Conservation (phyloP, 2,888 invertebrate genomes). For the Leptopilina syphax region DNA sequence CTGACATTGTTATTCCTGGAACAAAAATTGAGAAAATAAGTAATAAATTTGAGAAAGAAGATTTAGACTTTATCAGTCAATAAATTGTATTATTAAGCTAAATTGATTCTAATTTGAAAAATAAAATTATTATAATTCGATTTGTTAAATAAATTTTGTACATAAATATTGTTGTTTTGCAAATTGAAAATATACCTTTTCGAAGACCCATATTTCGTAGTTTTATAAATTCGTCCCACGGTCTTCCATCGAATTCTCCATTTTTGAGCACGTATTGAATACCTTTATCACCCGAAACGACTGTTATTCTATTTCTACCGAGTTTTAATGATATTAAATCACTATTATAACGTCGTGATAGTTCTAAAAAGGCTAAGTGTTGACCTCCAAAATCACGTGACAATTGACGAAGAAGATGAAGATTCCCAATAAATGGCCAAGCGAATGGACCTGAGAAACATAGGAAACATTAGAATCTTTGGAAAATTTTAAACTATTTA, state of each 20-base stretch:
- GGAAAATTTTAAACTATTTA: not conserved
- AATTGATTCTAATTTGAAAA: too few relatives aligned
- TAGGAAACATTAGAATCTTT: not conserved
- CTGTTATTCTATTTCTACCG: slow-evolving; percentile 69
- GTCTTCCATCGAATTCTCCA: slow-evolving; percentile 82
- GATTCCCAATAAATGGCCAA: slow-evolving; percentile 71
- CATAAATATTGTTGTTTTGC: not conserved
- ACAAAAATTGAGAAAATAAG: slow-evolving; percentile 42
- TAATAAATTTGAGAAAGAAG: too few relatives aligned
- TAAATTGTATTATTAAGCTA: too few relatives aligned
- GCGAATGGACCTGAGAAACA: slow-evolving; percentile 66
- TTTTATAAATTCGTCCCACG: slow-evolving; percentile 82
- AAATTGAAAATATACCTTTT: slow-evolving; percentile 74
- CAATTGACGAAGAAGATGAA: slow-evolving; percentile 57
- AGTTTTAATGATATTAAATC: slow-evolving; percentile 65
- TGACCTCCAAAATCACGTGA: slow-evolving; percentile 63
- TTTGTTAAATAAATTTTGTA: too few relatives aligned
- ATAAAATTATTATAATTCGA: too few relatives aligned
- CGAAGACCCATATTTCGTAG: slow-evolving; percentile 82
- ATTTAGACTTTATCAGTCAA: too few relatives aligned
- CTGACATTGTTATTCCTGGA: slow-evolving; percentile 81
- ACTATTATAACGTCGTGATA: slow-evolving; percentile 65
- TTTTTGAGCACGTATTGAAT: slow-evolving; percentile 79
- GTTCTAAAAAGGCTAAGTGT: slow-evolving; percentile 65
- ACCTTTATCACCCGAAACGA: slow-evolving; percentile 78